These are phyloP conservation scores for Pseudorhiza aurosa DNA, from an alignment of 30 jellyfish, hydroid and myxozoan genomes.

Conservation along the genomic window DNA sequence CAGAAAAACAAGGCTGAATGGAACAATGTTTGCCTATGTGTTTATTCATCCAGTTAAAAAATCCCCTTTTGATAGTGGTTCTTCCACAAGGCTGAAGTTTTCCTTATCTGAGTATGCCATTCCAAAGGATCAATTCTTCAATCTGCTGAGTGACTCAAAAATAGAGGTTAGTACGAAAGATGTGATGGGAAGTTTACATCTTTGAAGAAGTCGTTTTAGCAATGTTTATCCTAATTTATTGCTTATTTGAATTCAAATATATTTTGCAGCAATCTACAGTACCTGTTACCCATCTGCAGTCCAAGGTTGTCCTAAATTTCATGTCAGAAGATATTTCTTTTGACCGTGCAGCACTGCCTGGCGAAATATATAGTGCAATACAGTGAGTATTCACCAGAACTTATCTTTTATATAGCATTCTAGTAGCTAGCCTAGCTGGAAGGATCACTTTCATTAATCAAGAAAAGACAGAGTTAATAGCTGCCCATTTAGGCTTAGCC, in stretches of 20 bases:
- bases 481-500: too few relatives aligned
- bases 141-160: conserved; percentile 76
- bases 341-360: conserved; percentile 85
- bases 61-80: conserved; percentile 60
- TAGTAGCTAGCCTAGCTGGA: too few relatives aligned
- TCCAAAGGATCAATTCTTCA: conserved; percentile 81
- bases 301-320: conserved; percentile 67
- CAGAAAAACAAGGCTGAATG: conserved; percentile 80
- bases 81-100: conserved; percentile 43
- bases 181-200: too few relatives aligned
- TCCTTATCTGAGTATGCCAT: conserved; percentile 65
- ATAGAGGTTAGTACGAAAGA: conserved; percentile 72
- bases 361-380: conserved; percentile 76
- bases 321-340: conserved; percentile 72
- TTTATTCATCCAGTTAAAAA: conserved; percentile 67
- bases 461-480: too few relatives aligned
- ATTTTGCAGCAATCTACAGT: conserved; percentile 49
- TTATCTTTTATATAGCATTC: too few relatives aligned
- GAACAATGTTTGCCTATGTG: conserved; percentile 82
- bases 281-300: conserved; percentile 85
- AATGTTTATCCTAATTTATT: too few relatives aligned
- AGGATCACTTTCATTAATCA: too few relatives aligned
- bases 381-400: conserved; percentile 52
- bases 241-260: too few relatives aligned
- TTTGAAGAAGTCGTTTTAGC: too few relatives aligned